Conservation (phyloP, 2,888 invertebrate species). For the Xanthia togata region DNA sequence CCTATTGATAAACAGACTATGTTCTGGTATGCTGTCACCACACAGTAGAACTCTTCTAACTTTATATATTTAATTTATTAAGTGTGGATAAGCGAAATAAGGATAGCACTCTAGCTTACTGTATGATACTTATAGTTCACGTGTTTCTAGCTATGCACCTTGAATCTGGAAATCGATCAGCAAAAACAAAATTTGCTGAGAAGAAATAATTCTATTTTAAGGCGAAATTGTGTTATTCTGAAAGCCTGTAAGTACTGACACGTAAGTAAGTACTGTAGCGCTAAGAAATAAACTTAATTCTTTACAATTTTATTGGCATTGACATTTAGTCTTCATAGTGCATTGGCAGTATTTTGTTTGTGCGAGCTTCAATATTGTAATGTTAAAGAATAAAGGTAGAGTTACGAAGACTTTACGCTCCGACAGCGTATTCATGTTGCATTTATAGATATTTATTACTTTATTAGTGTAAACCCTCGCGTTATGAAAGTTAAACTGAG, state of each 20-base stretch:
- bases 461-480: conserved; percentile 9
- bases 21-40: conserved; percentile 8
- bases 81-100: not conserved
- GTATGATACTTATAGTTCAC: not conserved
- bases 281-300: conserved; percentile 46
- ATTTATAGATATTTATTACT: conserved; percentile 17
- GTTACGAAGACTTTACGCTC: not conserved
- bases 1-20: conserved; percentile 30
- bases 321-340: conserved; percentile 48
- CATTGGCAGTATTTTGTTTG: conserved; percentile 35
- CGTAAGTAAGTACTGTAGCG: not conserved
- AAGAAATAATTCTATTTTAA: conserved; percentile 2
- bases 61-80: conserved; percentile 25
- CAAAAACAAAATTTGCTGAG: too few relatives aligned
- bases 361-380: conserved; percentile 39
- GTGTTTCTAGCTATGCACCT: not conserved
- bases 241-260: conserved; percentile 13
- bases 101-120: not conserved
- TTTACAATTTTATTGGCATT: conserved; percentile 52
- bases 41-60: not conserved
- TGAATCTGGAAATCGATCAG: not conserved
- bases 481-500: conserved; percentile 4
- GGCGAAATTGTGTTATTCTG: not conserved
- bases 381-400: conserved; percentile 24
- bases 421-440: conserved; percentile 29